Conservation (phyloP, 1,140 invertebrate genomes). For the Alviniconcha marisindica region DNA sequence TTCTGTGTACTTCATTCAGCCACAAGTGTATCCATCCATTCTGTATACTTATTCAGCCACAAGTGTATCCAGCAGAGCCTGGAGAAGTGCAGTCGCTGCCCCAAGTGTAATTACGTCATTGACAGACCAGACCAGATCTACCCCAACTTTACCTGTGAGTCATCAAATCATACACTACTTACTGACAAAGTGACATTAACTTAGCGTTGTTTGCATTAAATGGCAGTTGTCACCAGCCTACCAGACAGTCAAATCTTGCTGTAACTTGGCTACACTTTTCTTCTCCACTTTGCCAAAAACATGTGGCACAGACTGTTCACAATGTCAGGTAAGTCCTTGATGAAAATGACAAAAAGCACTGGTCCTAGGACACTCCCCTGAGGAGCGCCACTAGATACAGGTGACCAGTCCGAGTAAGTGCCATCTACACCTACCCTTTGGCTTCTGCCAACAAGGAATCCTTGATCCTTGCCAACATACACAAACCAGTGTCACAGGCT, state of each 20-base stretch:
- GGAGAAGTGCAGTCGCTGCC: slow-evolving; percentile 88
- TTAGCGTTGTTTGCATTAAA: too few relatives aligned
- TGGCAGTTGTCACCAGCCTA: background rate
- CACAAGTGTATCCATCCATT: slow-evolving; percentile 47
- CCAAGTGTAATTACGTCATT: slow-evolving; percentile 88
- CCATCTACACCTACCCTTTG: background rate
- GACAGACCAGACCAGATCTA: slow-evolving; percentile 86
- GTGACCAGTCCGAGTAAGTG: background rate
- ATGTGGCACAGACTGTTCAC: background rate
- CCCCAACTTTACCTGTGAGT: slow-evolving; percentile 86
- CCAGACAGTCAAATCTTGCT: background rate
- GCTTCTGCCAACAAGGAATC: background rate
- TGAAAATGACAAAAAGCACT: background rate
- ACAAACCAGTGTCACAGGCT: background rate
- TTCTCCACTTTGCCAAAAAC: background rate
- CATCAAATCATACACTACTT: too few relatives aligned
- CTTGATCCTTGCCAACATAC: background rate
- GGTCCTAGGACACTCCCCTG: background rate
- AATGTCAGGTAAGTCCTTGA: background rate
- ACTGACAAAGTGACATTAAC: too few relatives aligned
- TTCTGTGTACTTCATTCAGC: too few relatives aligned
- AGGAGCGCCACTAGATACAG: background rate
- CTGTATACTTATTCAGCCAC: too few relatives aligned
- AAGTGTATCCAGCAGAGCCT: slow-evolving; percentile 88
- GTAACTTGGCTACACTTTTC: background rate